Conservation (phyloP, 2,113 vertebrate species). For the Toxotes jaculatrix region DNA sequence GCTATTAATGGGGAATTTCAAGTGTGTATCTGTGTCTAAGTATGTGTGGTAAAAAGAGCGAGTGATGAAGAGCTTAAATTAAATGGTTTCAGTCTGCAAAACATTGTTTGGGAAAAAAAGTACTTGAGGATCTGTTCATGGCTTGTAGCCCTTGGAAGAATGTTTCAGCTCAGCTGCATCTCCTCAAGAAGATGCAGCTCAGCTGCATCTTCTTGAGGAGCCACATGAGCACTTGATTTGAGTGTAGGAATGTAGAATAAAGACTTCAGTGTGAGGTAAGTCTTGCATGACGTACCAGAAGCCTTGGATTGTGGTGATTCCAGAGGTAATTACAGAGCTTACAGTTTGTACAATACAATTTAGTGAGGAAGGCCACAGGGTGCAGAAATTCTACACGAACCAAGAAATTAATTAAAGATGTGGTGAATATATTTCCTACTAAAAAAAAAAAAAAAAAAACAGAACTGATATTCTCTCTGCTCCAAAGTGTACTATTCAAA, state of each 20-base stretch:
- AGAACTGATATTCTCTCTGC: no score
- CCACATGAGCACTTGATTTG: background rate
- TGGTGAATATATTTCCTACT: no score
- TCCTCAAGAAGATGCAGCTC: no score
- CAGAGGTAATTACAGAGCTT: background rate
- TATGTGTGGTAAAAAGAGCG: background rate
- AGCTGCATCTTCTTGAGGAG: background rate
- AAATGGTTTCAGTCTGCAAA: constrained; percentile 4
- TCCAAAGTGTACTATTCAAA: no score
- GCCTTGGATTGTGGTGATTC: background rate
- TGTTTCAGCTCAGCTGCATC: constrained; percentile 7
- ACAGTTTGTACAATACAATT: no score
- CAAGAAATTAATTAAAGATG: no score
- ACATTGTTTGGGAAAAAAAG: constrained; percentile 8
- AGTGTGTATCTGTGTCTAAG: background rate
- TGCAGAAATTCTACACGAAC: no score
- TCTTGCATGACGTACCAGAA: background rate
- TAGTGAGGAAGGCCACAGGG: background rate
- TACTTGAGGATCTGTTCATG: background rate
- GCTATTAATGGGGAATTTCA: background rate
- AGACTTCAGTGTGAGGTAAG: background rate
- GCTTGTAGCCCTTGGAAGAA: background rate
- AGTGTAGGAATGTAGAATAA: constrained; percentile 19
- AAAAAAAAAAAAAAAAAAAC: no score
- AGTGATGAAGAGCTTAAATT: background rate